Conservation (phyloP, 2,113 vertebrate genomes). For the Condylura cristata region DNA sequence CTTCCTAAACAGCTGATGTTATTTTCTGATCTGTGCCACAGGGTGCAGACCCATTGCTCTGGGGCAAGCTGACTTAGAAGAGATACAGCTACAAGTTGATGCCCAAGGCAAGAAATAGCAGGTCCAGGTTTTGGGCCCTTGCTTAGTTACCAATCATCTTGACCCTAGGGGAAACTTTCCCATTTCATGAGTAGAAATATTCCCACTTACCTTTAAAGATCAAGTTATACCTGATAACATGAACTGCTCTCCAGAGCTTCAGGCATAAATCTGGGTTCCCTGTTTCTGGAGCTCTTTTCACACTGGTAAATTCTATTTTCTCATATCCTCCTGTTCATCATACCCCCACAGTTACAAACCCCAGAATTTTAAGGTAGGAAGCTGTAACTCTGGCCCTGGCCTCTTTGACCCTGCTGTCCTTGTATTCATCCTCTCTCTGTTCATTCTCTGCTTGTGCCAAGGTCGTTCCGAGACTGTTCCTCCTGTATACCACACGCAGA, state of each 20-base stretch:
- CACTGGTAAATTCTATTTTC: neutral
- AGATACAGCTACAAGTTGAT: neutral
- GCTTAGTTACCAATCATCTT: neutral
- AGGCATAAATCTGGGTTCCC: neutral
- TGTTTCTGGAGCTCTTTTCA: neutral
- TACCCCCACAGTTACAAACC: neutral
- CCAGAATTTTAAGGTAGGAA: neutral
- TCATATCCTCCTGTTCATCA: neutral
- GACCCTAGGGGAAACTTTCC: neutral
- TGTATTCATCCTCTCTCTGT: neutral
- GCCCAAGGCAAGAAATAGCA: neutral
- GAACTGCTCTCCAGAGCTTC: neutral
- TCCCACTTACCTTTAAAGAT: neutral
- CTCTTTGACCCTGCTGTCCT: too few species aligned
- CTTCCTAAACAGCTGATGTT: too few species aligned
- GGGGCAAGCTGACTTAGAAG: neutral
- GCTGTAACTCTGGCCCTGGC: too few species aligned
- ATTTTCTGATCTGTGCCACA: too few species aligned
- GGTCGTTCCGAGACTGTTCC: neutral
- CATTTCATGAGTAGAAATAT: neutral
- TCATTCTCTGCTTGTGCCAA: fast-evolving
- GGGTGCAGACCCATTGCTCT: too few species aligned
- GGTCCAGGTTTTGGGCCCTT: neutral
- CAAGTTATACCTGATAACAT: neutral
- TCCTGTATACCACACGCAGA: too few species aligned